Evolutionary conservation across 2,797 vertebrate genomes (phyloP), one percentile per base, ranked within the genome.

Genomic region (Xerus rutilus): DNA sequence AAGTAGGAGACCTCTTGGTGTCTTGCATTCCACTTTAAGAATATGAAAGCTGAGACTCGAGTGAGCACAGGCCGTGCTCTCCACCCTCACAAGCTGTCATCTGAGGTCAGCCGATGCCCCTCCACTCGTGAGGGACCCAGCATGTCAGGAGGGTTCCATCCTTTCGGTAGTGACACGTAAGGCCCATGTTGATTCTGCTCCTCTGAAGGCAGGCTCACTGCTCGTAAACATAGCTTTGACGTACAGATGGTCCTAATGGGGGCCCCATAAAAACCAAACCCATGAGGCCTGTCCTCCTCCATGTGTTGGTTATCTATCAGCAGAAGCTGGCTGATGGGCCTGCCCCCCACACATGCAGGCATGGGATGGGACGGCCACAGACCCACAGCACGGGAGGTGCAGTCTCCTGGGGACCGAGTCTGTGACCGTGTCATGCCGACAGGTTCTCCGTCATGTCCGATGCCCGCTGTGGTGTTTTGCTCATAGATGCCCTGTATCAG

Each of bases 191-290:
- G 67, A 28, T 76, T 76, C 83, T 83, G 43, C 79, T 62, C 7
- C 45, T 73, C 85, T 72, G 59, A 93, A 92, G 77, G 73, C 88
- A 77, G 57, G 73, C 77, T 70, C 18, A 13, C 32, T 72, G 65
- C 78, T 72, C 86, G 86, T 87, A 92, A 90, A 74, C 90, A 84
- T 13, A 47, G 67, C 54, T 87, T 81, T 84, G 54, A 78, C 72
- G 78, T 83, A 67, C 88, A 85, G 93, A 81, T 81, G 45, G 23
- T 83, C 65, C 67, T 70, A 64, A 91, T 52, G 62, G 67, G 67
- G 49, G 30, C 9, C 69, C 30, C 70, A 52, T 4, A 12, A 47
- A 91, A 73, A 86, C 47, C 20, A 54, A 73, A 52, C 52, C 23
- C 35, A 15, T 2, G 28, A 70, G 79, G 54, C 18, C 45, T 9